These are phyloP conservation scores for Anableps anableps DNA, from an alignment of 2,797 vertebrate genomes.

Conservation along the genomic window DNA sequence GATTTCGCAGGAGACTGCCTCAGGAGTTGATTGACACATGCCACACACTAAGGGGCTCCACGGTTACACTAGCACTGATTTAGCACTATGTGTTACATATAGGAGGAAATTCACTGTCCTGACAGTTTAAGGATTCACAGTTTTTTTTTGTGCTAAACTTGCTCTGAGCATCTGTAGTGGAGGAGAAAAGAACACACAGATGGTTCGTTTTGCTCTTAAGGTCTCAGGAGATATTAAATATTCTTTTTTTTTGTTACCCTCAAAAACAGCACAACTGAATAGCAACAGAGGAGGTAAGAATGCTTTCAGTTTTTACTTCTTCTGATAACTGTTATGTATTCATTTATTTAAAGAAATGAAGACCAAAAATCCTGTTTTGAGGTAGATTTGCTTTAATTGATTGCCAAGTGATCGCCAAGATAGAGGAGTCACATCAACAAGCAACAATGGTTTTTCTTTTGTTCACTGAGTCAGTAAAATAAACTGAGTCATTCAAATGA, in stretches of 20 bases:
- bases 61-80: background rate
- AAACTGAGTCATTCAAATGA: too few species aligned
- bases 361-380: background rate
- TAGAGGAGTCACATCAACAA: too few species aligned
- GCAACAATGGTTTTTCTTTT: too few species aligned
- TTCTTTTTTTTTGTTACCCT: background rate
- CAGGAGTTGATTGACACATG: background rate
- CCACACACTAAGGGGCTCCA: slow-evolving; percentile 19
- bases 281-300: background rate
- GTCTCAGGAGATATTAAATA: background rate
- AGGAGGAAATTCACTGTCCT: background rate
- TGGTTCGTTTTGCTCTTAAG: background rate
- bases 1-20: slow-evolving; percentile 45
- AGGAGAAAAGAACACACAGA: background rate
- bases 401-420: too few species aligned
- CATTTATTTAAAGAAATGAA: background rate
- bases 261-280: background rate
- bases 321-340: background rate
- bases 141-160: background rate
- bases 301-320: background rate
- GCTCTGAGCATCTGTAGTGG: background rate
- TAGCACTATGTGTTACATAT: background rate
- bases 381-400: too few species aligned
- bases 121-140: background rate
- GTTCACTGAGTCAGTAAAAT: too few species aligned